phyloP scores from a whole-genome alignment of 2,888 invertebrate species.

The Calameuta filiformis region DNA sequence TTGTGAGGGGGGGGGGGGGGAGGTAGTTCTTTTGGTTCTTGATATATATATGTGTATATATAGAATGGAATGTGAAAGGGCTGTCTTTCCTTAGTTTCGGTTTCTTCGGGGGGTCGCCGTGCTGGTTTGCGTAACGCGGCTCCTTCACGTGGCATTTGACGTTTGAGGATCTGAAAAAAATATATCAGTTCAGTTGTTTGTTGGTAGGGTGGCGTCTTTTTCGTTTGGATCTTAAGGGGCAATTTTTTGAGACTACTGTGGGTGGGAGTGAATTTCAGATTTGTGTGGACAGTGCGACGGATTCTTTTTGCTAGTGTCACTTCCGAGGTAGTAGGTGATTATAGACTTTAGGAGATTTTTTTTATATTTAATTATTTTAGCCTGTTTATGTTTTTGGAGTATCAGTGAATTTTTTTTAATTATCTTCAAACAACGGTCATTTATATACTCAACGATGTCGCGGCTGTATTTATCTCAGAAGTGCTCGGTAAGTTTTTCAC shows the following conservation, averaged over 20 bases:
- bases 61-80: neutral
- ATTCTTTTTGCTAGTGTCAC: neutral
- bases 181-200: neutral
- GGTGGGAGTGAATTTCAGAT: neutral
- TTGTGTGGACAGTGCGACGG: neutral
- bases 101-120: neutral
- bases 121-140: neutral
- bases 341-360: neutral
- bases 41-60: no score
- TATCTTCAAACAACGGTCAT: neutral
- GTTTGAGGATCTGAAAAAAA: neutral
- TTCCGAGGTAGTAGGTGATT: no score
- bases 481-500: neutral
- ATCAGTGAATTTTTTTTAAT: neutral
- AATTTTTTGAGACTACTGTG: neutral
- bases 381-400: neutral
- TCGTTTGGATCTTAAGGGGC: neutral
- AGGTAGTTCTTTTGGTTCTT: neutral
- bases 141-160: neutral
- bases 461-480: neutral
- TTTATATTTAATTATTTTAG: neutral
- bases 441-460: neutral
- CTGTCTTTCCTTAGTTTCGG: neutral
- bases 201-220: neutral
- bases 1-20: neutral